These are phyloP conservation scores for Nannobrachium achirus DNA, from an alignment of 2,113 vertebrate species.

Conservation along the genomic window DNA sequence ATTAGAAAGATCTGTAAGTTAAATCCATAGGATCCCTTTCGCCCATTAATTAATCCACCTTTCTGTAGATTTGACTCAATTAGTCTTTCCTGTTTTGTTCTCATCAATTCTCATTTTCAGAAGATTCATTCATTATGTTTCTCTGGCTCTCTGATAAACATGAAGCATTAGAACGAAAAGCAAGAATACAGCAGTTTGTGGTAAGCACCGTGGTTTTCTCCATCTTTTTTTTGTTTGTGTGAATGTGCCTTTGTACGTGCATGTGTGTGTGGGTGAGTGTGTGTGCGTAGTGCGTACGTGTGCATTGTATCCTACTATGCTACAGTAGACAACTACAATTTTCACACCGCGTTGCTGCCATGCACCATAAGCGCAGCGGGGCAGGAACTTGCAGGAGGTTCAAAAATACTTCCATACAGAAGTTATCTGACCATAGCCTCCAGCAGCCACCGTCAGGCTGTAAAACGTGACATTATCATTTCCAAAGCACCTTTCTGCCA, in stretches of 20 bases:
- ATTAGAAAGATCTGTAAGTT: slow-evolving; percentile 32
- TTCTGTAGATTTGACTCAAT: slow-evolving; percentile 41
- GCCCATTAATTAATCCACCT: slow-evolving; percentile 53
- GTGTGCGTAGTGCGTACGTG: no score
- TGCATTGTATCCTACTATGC: neutral
- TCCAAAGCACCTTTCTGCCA: slow-evolving; percentile 8
- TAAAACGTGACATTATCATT: neutral
- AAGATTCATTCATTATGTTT: slow-evolving; percentile 20
- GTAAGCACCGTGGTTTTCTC: neutral
- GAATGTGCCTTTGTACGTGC: no score
- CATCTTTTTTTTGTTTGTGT: neutral
- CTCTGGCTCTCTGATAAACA: slow-evolving; percentile 4
- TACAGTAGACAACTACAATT: neutral
- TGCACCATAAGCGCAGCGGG: neutral
- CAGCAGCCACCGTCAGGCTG: neutral
- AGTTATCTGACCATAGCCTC: neutral
- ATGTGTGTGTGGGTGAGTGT: no score
- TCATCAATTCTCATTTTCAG: slow-evolving; percentile 42
- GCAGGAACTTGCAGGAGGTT: neutral
- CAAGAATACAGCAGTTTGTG: neutral
- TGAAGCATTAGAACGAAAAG: neutral
- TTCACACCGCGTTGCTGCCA: neutral
- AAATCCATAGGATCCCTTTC: slow-evolving; percentile 35
- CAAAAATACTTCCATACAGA: neutral
- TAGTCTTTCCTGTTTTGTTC: slow-evolving; percentile 31